Conservation (phyloP, 2,113 vertebrate species). For the Myxocyprinus asiaticus region DNA sequence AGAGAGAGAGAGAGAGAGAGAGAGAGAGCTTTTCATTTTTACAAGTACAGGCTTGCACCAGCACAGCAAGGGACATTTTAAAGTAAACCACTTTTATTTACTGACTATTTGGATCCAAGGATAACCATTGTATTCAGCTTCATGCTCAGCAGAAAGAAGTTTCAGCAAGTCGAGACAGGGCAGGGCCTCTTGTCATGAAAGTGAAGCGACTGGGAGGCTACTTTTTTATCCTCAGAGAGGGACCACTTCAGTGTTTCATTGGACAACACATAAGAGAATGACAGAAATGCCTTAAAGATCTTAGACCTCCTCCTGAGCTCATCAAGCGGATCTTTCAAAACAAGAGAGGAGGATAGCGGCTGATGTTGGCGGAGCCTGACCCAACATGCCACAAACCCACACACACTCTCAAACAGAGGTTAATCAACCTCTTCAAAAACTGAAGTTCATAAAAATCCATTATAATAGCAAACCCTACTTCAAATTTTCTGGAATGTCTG, state of each 20-base stretch:
- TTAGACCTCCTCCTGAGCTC: slow-evolving; percentile 45
- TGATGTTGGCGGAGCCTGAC: slow-evolving; percentile 18
- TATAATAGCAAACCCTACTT: slow-evolving; percentile 54
- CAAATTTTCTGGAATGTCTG: slow-evolving; percentile 65
- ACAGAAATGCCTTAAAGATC: slow-evolving; percentile 57
- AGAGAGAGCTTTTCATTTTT: too few relatives aligned
- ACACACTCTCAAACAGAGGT: background rate
- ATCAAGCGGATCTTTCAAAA: slow-evolving; percentile 54
- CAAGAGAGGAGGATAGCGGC: slow-evolving; percentile 16
- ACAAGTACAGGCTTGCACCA: background rate
- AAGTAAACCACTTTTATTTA: background rate
- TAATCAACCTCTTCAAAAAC: slow-evolving; percentile 40
- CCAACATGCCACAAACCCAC: slow-evolving; percentile 13
- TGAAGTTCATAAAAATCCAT: slow-evolving; percentile 60
- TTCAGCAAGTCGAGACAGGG: slow-evolving; percentile 52
- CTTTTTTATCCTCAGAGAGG: slow-evolving; percentile 55
- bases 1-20: too few relatives aligned
- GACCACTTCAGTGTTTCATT: slow-evolving; percentile 49
- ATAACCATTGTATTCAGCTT: background rate
- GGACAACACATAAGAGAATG: slow-evolving; percentile 38
- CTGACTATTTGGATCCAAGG: background rate
- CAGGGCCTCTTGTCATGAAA: slow-evolving; percentile 44
- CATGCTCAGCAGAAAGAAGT: slow-evolving; percentile 29
- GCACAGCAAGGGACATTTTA: background rate
- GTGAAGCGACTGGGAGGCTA: slow-evolving; percentile 46